Base-by-base conservation (phyloP, 2,797 vertebrate genomes). In the Poecile montanus region DNA sequence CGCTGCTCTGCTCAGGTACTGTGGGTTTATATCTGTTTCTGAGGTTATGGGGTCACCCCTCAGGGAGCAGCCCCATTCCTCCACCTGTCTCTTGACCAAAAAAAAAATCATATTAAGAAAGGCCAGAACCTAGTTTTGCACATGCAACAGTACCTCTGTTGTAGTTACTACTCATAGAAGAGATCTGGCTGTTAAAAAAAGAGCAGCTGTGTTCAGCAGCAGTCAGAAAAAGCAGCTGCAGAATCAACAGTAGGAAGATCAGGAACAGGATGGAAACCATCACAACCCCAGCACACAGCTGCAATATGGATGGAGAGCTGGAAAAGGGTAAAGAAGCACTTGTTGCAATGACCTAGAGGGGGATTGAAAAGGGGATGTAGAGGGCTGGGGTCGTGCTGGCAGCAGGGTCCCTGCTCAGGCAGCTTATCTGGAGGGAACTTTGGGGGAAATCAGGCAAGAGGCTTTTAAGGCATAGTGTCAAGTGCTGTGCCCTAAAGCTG, bases 341-440 rank as follows among this genome's bases (percentile, higher is more conserved):
- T 53, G 22, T 57, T 76, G 54, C 56, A 42, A 0, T 17, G 58
- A 22, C 30, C 16, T 25, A 18, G 34, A 65, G 57, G 32, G 88
- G 38, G 23, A 15, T 3, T 40, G 58, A 22, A 9, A 34, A 75
- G 20, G 29, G 26, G 11, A 16, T 0, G 0, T 3, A 12, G 73
- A 67, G 25, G 36, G 21, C 45, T 85, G 61, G 19, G 32, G 29
- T 25, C 12, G 9, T 63, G 57, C 53, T 81, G 26, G 15, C 14
- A 56, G 60, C 5, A 9, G 63, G 34, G 9, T 29, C 22, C 0
- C 0, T 29, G 38, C 44, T 73, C 21, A 34, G 58, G 65, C 48
- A 48, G 48, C 30, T 71, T 42, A 16, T 40, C 57, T 25, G 53
- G 50, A 47, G 22, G 25, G 45, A n/a, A 57, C 30, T 19, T 30